Evolutionary conservation across 2,888 invertebrate species (phyloP), one percentile per base, ranked within the genome.

Genomic region (Ernsta delagoae): DNA sequence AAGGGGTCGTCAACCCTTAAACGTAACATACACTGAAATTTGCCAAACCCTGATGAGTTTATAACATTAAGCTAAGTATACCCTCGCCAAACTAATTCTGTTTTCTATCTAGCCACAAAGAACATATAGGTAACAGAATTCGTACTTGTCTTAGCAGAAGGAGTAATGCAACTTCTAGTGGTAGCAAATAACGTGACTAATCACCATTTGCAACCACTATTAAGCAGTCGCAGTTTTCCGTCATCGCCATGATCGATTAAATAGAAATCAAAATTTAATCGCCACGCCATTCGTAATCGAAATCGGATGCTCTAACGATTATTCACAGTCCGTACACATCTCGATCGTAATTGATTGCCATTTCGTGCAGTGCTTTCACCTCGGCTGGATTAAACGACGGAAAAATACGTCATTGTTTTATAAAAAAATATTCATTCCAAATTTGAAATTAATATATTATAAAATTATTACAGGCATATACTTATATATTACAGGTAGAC

Each of bases 301-400:
- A 53, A 53, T 73, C 70, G 71, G 70, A 71, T 71, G 72, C 71
- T 74, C 70, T 62, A 59, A 66, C 70, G 70, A 73, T 73, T 71
- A 73, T 72, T 67, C 70, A 72, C 71, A 71, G 65, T 69, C 71
- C 24, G 61, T 71, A 72, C 71, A 72, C 66, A 77, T 70, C 70
- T 73, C 75, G 73, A 73, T 70, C 67, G 65, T 71, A 77, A 79
- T 79, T 77, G 78, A 81, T 80, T 78, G 80, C 79, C 78, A 79
- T 79, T 71, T 75, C 74, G 72, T 75, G 70, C 75, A 73, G 73
- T 78, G 79, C 85, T 86, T 86, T 86, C 86, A 85, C 85, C 79
- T 80, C 76, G 43, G 12, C 75, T 79, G 79, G 80, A 85, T 84
- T 83, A 82, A 81, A 83, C 82, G 81, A 80, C 34, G 81, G 76